phyloP scores from a whole-genome alignment of 1,140 invertebrate genomes.

The Drosophila micromelanica region DNA sequence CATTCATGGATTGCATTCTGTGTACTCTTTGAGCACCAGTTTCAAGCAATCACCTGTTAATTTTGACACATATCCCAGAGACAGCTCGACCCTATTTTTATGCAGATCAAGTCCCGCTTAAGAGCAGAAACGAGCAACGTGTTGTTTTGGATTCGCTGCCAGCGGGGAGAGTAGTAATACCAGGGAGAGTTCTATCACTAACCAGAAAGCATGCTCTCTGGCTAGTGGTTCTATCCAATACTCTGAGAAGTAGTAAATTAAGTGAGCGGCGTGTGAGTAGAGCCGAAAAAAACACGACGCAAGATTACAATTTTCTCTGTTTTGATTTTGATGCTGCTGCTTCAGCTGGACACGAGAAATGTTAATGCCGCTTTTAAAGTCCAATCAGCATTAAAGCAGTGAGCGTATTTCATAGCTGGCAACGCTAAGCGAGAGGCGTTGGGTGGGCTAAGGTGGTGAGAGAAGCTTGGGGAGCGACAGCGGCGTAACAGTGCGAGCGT shows the following conservation, averaged over 20 bases:
- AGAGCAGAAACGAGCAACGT: constrained; percentile 57
- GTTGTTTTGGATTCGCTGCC: constrained; percentile 13
- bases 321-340: constrained; percentile 59
- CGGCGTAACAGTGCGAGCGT: constrained; percentile 17
- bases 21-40: constrained; percentile 53
- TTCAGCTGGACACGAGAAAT: constrained; percentile 46
- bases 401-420: constrained; percentile 61
- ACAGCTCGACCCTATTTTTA: constrained; percentile 72
- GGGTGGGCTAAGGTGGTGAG: constrained; percentile 6
- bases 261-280: constrained; percentile 57
- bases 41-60: constrained; percentile 71
- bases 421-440: constrained; percentile 28
- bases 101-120: constrained; percentile 81
- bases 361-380: constrained; percentile 57
- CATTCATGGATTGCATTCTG: background rate
- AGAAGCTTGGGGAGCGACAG: constrained; percentile 14
- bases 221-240: constrained; percentile 32
- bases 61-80: constrained; percentile 68
- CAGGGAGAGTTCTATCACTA: constrained; percentile 60
- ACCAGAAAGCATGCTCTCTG: too few species aligned
- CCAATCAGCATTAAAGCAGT: constrained; percentile 67
- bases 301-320: constrained; percentile 78
- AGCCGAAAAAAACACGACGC: constrained; percentile 50
- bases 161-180: constrained; percentile 45
- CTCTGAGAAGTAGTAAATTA: constrained; percentile 51